Percentiles rank a stretch among this genome's conserved stretches.
These are phyloP conservation scores for Lates calcarifer DNA, from an alignment of 2,113 vertebrate species.

Conservation along the genomic window DNA sequence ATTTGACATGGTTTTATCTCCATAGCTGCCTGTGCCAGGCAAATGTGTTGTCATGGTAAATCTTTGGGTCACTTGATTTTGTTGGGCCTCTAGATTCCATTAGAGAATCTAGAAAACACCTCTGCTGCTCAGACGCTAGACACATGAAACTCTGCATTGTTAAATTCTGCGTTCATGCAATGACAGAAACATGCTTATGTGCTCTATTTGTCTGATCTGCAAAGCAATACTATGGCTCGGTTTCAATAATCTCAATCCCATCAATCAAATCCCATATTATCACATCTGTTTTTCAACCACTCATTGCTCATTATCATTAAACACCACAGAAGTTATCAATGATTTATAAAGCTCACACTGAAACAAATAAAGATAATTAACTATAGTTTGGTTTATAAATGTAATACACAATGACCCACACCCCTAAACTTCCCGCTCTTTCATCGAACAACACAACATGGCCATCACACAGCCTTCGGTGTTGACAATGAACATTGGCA, in stretches of 20 bases:
- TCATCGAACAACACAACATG: background rate
- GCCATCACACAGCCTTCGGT: background rate
- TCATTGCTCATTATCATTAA: background rate
- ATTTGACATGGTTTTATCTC: background rate
- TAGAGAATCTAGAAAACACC: too few species aligned
- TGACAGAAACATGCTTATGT: too few species aligned
- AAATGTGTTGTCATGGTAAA: background rate
- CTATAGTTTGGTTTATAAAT: background rate
- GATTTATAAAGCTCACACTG: background rate
- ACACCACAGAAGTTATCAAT: background rate
- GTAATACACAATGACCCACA: background rate
- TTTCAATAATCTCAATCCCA: background rate
- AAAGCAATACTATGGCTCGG: background rate
- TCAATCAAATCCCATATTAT: too few species aligned
- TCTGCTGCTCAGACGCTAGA: too few species aligned
- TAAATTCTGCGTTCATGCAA: too few species aligned
- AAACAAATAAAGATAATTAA: background rate
- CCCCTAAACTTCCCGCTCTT: background rate
- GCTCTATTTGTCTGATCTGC: background rate
- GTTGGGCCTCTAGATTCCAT: too few species aligned
- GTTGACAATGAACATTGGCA: slow-evolving; percentile 17
- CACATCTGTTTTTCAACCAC: background rate
- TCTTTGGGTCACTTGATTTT: background rate
- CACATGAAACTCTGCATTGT: too few species aligned
- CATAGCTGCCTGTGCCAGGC: background rate